Base-by-base conservation (phyloP, 1,140 invertebrate species). In the Drosophila saltans region DNA sequence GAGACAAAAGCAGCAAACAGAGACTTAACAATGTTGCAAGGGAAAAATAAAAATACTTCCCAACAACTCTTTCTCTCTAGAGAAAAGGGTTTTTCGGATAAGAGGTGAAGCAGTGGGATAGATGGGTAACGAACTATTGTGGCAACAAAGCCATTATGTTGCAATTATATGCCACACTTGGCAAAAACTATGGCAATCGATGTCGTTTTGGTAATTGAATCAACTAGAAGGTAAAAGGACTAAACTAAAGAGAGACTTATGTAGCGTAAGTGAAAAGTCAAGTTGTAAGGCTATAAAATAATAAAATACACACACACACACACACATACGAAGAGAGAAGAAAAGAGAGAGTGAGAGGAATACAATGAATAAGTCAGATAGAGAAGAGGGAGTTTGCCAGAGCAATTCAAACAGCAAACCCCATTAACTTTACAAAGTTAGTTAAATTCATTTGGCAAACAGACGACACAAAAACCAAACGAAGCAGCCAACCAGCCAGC, bases 401-500 rank as follows among this genome's bases (percentile, higher is more conserved):
- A 71, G 78, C 80, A 89, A 88, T 89, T 81, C 84, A 88, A 88
- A 88, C 65, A 84, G 84, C 84, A 89, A 89, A 89, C 84, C 81
- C 84, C 80, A 89, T 89, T 89, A 89, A 89, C 85, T 89, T 90
- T 90, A 89, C 81, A 90, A 89, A 89, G 85, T 89, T 89, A 90
- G 84, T 89, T 89, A 89, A 89, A 89, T 90, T 89, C 84, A 90
- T 90, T 89, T 89, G 78, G 85, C 85, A 89, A 90, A 89, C 85
- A 89, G 78, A 88, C 75, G 77, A 68, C 67, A 68, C 67, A 66
- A 16, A 11, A 40, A 41, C 61, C n/a, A 64, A 45, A 60, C 52
- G 55, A 66, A 56, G 56, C 58, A 81, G 62, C 74, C 75, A 78
- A 82, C 16, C 16, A 16, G 16, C 16, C 16, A 16, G 16, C 16